These are phyloP conservation scores for Vombatus ursinus DNA, from an alignment of 2,113 vertebrate genomes.

Conservation along the genomic window DNA sequence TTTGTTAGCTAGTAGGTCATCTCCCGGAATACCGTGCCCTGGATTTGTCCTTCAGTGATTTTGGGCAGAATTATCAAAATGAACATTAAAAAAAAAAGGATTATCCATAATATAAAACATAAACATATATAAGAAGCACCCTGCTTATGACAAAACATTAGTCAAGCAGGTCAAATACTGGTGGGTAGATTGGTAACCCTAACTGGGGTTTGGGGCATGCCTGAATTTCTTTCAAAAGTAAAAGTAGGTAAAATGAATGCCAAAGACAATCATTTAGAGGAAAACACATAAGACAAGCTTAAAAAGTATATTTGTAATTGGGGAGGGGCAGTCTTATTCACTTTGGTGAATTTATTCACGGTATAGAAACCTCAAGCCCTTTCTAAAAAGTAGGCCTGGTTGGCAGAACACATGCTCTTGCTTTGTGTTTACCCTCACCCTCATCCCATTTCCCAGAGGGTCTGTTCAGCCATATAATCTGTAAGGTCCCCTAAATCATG, in stretches of 20 bases:
- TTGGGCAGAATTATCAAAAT: background rate
- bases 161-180: background rate
- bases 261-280: background rate
- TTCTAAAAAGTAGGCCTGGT: background rate
- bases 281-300: background rate
- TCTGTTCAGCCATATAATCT: background rate
- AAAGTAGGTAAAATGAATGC: background rate
- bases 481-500: background rate
- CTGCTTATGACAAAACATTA: background rate
- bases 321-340: background rate
- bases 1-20: background rate
- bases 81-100: background rate
- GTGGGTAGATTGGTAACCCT: background rate
- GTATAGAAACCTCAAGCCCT: background rate
- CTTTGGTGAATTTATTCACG: background rate
- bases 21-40: background rate
- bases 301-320: background rate
- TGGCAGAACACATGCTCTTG: background rate
- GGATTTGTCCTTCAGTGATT: background rate
- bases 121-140: background rate
- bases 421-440: background rate
- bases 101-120: background rate
- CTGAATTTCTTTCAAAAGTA: background rate
- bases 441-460: background rate
- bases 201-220: background rate